Percentiles rank a stretch among this genome's conserved stretches.
phyloP scores from a whole-genome alignment of 2,888 invertebrate species.

The Cheilosia grossa region DNA sequence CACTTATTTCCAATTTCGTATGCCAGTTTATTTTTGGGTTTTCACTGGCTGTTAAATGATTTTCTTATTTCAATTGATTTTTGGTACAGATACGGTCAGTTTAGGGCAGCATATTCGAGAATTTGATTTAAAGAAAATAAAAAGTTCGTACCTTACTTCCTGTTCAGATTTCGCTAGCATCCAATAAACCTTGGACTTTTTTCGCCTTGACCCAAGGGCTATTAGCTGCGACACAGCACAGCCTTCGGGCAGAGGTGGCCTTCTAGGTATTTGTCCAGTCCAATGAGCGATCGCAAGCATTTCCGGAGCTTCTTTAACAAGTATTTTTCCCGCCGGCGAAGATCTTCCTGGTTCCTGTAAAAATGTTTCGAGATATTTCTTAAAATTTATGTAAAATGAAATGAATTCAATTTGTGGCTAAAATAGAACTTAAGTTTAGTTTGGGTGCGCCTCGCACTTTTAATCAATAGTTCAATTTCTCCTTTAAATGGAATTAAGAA shows the following conservation, averaged over 20 bases:
- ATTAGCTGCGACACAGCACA: slow-evolving; percentile 89
- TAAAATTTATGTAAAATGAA: no score
- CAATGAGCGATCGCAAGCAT: slow-evolving; percentile 92
- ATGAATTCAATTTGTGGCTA: no score
- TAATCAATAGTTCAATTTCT: no score
- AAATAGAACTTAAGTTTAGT: no score
- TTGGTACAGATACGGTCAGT: neutral
- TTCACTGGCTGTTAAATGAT: no score
- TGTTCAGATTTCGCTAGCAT: slow-evolving; percentile 90
- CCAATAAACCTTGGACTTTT: slow-evolving; percentile 90
- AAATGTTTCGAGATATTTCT: neutral
- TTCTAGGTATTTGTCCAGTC: slow-evolving; percentile 90
- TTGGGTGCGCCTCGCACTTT: no score
- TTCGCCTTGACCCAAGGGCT: slow-evolving; percentile 88
- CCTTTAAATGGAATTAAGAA: no score
- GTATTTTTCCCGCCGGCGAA: slow-evolving; percentile 83
- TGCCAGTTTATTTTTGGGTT: no score
- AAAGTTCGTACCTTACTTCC: slow-evolving; percentile 89
- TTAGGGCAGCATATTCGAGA: no score
- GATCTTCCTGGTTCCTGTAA: slow-evolving; percentile 82
- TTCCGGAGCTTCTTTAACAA: slow-evolving; percentile 91
- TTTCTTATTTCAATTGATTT: neutral
- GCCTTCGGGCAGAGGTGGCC: slow-evolving; percentile 88
- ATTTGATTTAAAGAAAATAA: neutral
- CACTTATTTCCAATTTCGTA: no score